phyloP scores from a whole-genome alignment of 1,140 invertebrate species.

The Drosophila navojoa region DNA sequence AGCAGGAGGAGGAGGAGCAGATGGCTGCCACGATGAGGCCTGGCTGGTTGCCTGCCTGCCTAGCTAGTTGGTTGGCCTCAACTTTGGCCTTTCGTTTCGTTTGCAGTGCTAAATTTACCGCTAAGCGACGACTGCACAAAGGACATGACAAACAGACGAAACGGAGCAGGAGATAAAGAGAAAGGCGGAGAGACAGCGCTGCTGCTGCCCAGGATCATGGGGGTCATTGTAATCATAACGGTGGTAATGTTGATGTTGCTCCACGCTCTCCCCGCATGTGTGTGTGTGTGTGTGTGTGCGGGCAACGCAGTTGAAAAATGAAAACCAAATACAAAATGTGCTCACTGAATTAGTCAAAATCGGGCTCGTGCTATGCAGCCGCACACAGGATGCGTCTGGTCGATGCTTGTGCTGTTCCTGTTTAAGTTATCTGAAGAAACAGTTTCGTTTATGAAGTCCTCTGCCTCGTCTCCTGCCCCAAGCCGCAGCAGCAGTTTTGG shows the following conservation, averaged over 20 bases:
- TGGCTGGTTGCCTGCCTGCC: slow-evolving; percentile 11
- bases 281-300: neutral
- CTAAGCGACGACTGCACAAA: slow-evolving; percentile 55
- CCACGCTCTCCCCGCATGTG: neutral
- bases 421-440: slow-evolving; percentile 11
- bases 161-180: neutral
- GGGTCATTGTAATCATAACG: slow-evolving; percentile 75
- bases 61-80: slow-evolving; percentile 16
- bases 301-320: slow-evolving; percentile 25
- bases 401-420: neutral
- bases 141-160: slow-evolving; percentile 32
- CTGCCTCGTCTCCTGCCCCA: slow-evolving; percentile 1
- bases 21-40: slow-evolving; percentile 16
- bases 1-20: neutral
- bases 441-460: slow-evolving; percentile 27
- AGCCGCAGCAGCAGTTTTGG: slow-evolving; percentile 38
- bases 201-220: slow-evolving; percentile 64
- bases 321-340: slow-evolving; percentile 44
- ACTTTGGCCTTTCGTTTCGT: slow-evolving; percentile 21
- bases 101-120: slow-evolving; percentile 64
- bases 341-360: slow-evolving; percentile 71
- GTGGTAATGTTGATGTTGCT: slow-evolving; percentile 48
- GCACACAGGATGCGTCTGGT: slow-evolving; percentile 44
- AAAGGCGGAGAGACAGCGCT: slow-evolving; percentile 7
- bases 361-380: neutral